Evolutionary conservation across 2,797 vertebrate genomes (phyloP).

Genomic region (Bradypodion ventrale): DNA sequence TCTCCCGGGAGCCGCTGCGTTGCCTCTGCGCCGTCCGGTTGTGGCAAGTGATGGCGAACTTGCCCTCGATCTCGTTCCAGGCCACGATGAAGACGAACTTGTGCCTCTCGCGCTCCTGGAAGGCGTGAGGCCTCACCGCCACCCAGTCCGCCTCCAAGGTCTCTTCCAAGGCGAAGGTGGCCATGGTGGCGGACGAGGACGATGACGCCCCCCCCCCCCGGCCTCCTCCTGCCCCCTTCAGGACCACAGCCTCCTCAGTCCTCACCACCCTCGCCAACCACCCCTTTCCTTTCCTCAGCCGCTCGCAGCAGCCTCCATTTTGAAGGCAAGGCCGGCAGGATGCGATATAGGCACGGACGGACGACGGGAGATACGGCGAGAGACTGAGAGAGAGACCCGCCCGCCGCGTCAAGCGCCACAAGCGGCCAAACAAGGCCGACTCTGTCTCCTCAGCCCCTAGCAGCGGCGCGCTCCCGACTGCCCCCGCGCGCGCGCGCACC

Average conservation of each 20-base stretch:
- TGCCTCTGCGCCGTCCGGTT: constrained; percentile 90
- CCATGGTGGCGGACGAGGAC: constrained; percentile 77
- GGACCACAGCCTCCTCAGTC: no score
- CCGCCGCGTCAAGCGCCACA: not conserved
- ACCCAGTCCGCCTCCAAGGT: constrained; percentile 94
- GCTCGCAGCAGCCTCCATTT: constrained; percentile 65
- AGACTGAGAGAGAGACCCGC: constrained; percentile 8
- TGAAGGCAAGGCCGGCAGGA: constrained; percentile 22
- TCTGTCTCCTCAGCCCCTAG: no score
- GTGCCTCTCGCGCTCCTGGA: constrained; percentile 91
- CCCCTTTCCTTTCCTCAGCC: no score
- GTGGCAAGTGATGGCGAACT: constrained; percentile 96
- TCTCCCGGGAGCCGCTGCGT: constrained; percentile 79
- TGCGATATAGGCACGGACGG: not conserved
- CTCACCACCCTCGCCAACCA: no score
- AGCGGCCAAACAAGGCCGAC: not conserved
- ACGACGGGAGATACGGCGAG: not conserved
- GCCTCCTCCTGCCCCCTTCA: constrained; percentile 16
- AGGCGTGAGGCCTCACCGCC: constrained; percentile 91
- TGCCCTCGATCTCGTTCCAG: constrained; percentile 94
- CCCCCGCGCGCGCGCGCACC: not conserved
- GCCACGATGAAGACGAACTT: constrained; percentile 96
- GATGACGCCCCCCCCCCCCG: constrained; percentile 1
- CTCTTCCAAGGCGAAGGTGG: constrained; percentile 88
- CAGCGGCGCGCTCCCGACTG: no score